Base-by-base conservation (phyloP, 2,888 invertebrate species). In the Spatulosminthurus flaviceps region DNA sequence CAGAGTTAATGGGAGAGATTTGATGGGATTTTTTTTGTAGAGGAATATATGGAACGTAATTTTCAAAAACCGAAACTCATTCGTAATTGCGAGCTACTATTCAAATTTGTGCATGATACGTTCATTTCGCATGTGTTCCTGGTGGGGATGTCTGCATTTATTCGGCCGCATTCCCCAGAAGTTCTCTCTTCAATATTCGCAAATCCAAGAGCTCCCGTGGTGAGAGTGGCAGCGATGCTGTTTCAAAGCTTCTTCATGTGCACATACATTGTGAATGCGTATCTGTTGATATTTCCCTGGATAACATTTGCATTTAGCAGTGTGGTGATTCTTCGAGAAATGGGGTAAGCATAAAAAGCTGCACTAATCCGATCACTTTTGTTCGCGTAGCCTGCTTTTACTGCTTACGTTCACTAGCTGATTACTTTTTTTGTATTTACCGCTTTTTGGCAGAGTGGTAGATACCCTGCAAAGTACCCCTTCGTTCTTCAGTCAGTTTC, bases 141-240 rank as follows among this genome's bases (percentile, higher is more conserved):
- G 22, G 70, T 70, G 7, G 41, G 21, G 5, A 1, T 21, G 41
- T 70, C 70, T 2, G 70, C 70, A 1, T 34, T 41, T 22, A 0
- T 70, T 2, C 1, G 34, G 0, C 70, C 70, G 22, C 34, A 70
- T 22, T 70, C 70, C 13, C 70, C 70, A 42, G 70, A 70, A 22
- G 19, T 70, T 1, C 5, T 70, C 1, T 70, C 70, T n/a, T 70
- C 70, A 5, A n/a, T 70, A 0, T n/a, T 21, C 41, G 5, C n/a
- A 9, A 22, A 70, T 41, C 22, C 34, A 2, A 4, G 19, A 1
- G 41, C 2, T 16, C 19, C 21, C 41, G 1, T 13, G 0, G 16
- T 22, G 16, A 16, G 70, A 42, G 9, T 70, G 0, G 41, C 41
- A 0, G 13, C 19, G 19, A 41, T 41, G 2, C 16, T n/a, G 1